Evolutionary conservation across 2,113 vertebrate species (phyloP).

Genomic region (Thunnus thynnus): DNA sequence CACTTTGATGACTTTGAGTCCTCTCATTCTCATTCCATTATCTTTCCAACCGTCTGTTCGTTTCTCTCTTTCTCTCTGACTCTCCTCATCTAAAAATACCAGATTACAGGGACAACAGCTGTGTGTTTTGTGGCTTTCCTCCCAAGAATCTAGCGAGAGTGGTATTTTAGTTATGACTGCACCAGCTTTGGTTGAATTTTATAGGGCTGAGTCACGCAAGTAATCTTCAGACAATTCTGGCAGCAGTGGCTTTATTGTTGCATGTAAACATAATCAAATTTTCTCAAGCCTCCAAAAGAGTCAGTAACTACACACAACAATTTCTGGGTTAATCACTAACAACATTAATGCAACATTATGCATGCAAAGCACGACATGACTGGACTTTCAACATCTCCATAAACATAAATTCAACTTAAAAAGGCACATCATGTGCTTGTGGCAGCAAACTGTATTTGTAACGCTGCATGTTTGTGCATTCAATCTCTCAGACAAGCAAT

Average conservation of each 20-base stretch:
- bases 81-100: slow-evolving; percentile 44
- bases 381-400: slow-evolving; percentile 21
- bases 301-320: slow-evolving; percentile 1
- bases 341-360: neutral
- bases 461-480: neutral
- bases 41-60: neutral
- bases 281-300: slow-evolving; percentile 14
- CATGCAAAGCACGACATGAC: slow-evolving; percentile 1
- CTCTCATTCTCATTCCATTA: neutral
- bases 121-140: slow-evolving; percentile 24
- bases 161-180: neutral
- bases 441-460: slow-evolving; percentile 13
- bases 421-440: neutral
- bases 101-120: slow-evolving; percentile 18
- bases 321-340: slow-evolving; percentile 17
- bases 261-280: slow-evolving; percentile 41
- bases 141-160: slow-evolving; percentile 14
- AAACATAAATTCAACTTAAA: slow-evolving; percentile 24
- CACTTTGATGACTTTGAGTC: neutral
- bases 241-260: slow-evolving; percentile 15
- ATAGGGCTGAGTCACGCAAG: slow-evolving; percentile 27
- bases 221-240: slow-evolving; percentile 23
- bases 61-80: slow-evolving; percentile 12
- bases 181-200: slow-evolving; percentile 16
- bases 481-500: neutral